Base-by-base conservation (phyloP, 1,140 invertebrate species). In the Caenorhabditis latens region DNA sequence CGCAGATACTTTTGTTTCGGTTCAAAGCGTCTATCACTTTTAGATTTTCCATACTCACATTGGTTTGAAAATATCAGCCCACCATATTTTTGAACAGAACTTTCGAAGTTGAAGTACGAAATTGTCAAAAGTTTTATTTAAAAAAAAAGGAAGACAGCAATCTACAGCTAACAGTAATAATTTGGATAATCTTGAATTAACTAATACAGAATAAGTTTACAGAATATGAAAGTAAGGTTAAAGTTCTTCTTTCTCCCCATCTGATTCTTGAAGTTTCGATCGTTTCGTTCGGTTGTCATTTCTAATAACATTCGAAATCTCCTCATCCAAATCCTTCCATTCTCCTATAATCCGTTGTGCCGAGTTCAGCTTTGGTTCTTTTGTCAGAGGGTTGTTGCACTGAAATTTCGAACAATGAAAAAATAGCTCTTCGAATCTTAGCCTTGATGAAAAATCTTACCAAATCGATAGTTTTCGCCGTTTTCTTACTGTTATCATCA, bases 321-420 rank as follows among this genome's bases (percentile, higher is more conserved):
- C 98, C 46, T 95, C 95, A 94, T 99, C 98, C 92, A 99, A 99
- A 83, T 95, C 95, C 90, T 96, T 95, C 98, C 98, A 99, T 94
- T 99, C 98, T 0, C 96, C 95, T 75, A 99, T 95, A 92, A 99
- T 99, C 90, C 98, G 95, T 94, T 97, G 95, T 3, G 98, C 98
- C 84, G 97, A 97, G 75, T 96, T 96, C 89, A 99, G 93, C 93
- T 99, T 99, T 9, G 98, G 97, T 94, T 99, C 98, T 94, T 99
- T 99, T 42, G 98, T 99, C 94, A 96, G 94, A 7, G 98, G 98
- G 94, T 99, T 99, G 93, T 99, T 99, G 93, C 98, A 99, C 96
- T 96, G 93, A 85, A 94, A 94, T 89, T 83, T 46, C 58, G 86
- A 86, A 50, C 7, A 19, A 14, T 16, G 9, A 53, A 14, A 53